phyloP scores from a whole-genome alignment of 2,113 vertebrate genomes.

The Castor canadensis region DNA sequence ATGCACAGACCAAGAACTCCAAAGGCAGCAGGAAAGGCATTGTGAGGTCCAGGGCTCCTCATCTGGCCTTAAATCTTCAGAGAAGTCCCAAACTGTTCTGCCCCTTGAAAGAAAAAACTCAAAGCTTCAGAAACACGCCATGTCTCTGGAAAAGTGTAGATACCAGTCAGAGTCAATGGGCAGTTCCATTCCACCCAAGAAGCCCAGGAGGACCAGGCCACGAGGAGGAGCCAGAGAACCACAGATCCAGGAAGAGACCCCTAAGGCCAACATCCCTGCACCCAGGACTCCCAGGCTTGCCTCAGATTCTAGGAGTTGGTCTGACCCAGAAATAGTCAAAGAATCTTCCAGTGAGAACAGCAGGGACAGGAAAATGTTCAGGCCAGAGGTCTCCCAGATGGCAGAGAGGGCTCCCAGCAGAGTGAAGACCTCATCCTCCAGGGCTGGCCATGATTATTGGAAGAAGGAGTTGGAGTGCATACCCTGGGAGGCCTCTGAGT shows the following conservation, averaged over 20 bases:
- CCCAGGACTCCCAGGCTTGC: not conserved
- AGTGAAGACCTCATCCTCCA: not conserved
- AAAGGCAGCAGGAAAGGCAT: not conserved
- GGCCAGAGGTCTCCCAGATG: not conserved
- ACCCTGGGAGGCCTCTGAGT: not conserved
- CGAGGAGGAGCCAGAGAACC: conserved; percentile 50
- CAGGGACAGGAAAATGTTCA: not conserved
- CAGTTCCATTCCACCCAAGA: not conserved
- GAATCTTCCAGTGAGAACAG: not conserved
- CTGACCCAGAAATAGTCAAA: not conserved
- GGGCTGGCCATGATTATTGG: not conserved
- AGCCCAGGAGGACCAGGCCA: not conserved
- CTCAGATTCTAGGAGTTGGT: not conserved
- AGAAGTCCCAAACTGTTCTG: not conserved
- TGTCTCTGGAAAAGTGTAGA: not conserved
- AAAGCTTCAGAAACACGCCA: not conserved
- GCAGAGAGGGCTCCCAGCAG: not conserved
- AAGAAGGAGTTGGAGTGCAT: not conserved
- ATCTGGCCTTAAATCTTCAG: not conserved
- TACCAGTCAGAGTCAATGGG: accelerated
- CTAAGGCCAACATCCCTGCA: not conserved
- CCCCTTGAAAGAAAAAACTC: not conserved
- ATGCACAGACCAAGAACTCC: not conserved
- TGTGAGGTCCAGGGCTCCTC: not conserved
- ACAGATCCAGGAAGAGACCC: not conserved